Percentiles rank a stretch among this genome's conserved stretches.
These are phyloP conservation scores for Salvelinus namaycush DNA, from an alignment of 2,113 vertebrate species.

Conservation along the genomic window DNA sequence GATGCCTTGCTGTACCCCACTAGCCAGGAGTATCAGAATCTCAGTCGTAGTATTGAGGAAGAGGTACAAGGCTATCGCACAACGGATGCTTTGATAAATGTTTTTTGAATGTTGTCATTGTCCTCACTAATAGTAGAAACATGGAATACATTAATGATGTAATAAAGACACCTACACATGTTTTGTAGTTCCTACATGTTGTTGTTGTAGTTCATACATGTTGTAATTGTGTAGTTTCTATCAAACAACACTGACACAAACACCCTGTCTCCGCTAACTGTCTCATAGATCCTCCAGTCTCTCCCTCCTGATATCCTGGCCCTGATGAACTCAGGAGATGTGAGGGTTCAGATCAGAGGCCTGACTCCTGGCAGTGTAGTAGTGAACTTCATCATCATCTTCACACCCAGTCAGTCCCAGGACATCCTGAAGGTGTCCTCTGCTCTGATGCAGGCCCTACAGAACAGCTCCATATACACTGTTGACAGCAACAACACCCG, in stretches of 20 bases:
- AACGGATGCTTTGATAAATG: background rate
- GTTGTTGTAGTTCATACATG: too few relatives aligned
- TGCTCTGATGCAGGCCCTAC: slow-evolving; percentile 68
- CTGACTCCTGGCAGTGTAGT: slow-evolving; percentile 76
- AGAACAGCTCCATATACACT: slow-evolving; percentile 64
- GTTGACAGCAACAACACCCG: slow-evolving; percentile 63
- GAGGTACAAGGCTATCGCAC: slow-evolving; percentile 60
- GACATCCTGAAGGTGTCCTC: slow-evolving; percentile 55
- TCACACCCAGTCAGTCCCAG: slow-evolving; percentile 49
- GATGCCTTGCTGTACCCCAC: slow-evolving; percentile 64
- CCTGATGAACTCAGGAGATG: slow-evolving; percentile 64
- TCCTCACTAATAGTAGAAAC: background rate
- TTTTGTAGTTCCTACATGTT: too few relatives aligned
- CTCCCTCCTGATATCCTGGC: slow-evolving; percentile 56
- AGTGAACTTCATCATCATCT: slow-evolving; percentile 72
- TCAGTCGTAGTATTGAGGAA: slow-evolving; percentile 63
- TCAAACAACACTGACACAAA: background rate
- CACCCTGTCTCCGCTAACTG: background rate
- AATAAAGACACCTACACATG: too few relatives aligned
- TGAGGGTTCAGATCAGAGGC: slow-evolving; percentile 70
- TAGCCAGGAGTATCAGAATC: slow-evolving; percentile 72
- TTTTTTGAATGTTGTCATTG: background rate
- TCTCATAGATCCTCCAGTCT: slow-evolving; percentile 69
- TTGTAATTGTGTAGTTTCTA: too few relatives aligned
- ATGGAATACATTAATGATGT: background rate